Evolutionary conservation across 2,888 invertebrate genomes (phyloP), one percentile per base, ranked within the genome.

Genomic region (Eucriotettix oculatus): DNA sequence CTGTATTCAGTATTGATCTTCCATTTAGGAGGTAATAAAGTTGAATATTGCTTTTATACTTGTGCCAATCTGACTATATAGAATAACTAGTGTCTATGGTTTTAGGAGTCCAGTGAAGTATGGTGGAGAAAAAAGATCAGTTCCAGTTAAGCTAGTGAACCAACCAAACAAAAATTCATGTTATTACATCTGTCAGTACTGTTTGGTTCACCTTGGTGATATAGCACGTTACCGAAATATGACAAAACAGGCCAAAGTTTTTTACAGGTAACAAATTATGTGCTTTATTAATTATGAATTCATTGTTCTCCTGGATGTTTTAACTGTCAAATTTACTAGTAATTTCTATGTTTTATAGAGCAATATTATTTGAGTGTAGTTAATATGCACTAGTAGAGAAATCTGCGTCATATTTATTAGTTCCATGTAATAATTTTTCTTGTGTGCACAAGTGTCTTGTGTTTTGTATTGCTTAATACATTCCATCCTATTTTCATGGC

Each of bases 191-290:
- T 88, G 89, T 71, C 91, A 92, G 71, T 88, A 92, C 73, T 91
- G 91, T 72, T 79, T 92, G 61, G 89, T 92, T 60, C 93, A 92
- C 72, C 79, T 92, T 61, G 93, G 93, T 0, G 92, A 91, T 70
- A 79, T 91, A 66, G 88, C 91, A 40, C 81, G 92, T 10, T 93
- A 93, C 70, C 77, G 88, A 63, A 87, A 87, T 68, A 87, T 89
- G 72, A 81, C 85, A 65, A 80, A 84, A 57, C 86, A 89, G 69
- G 90, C 91, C 0, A 89, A 90, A 71, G 85, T 85, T 16, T 91
- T 89, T 74, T 92, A 93, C 74, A 81, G 82, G 81, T 83, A 70
- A 66, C 12, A 5, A 29, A 29, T 29, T 29, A 29, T 29, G 7
- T 29, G 29, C 29, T 29, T 29, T 29, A 29, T 29, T 29, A 29